phyloP scores from a whole-genome alignment of 2,113 vertebrate species.

The Chroicocephalus ridibundus region DNA sequence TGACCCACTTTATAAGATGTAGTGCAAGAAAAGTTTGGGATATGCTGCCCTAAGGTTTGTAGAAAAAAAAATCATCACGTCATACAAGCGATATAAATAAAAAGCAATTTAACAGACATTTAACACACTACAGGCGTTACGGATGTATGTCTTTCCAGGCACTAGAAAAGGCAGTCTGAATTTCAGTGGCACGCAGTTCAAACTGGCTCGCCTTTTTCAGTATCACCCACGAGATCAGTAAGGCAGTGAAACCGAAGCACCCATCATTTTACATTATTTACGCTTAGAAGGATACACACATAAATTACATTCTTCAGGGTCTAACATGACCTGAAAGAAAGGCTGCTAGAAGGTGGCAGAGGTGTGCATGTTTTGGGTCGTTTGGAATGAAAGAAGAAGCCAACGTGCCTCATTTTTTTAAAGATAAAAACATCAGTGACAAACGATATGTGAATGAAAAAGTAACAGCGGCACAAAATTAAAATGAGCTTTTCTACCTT shows the following conservation, averaged over 20 bases:
- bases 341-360: neutral
- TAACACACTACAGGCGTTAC: neutral
- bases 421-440: neutral
- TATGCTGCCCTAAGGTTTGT: neutral
- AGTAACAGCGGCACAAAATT: neutral
- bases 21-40: neutral
- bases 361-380: neutral
- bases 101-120: neutral
- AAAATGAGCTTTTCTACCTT: neutral
- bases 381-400: neutral
- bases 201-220: neutral
- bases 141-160: neutral
- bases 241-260: constrained; percentile 48
- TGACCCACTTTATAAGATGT: neutral
- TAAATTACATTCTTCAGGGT: constrained; percentile 37
- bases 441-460: neutral
- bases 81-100: neutral
- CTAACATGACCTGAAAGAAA: neutral
- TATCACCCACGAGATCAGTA: neutral
- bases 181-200: neutral
- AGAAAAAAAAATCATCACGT: neutral
- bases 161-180: constrained; percentile 18
- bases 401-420: neutral
- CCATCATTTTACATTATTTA: neutral
- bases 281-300: neutral